phyloP scores from a whole-genome alignment of 2,113 vertebrate genomes.

The Anguilla japonica region DNA sequence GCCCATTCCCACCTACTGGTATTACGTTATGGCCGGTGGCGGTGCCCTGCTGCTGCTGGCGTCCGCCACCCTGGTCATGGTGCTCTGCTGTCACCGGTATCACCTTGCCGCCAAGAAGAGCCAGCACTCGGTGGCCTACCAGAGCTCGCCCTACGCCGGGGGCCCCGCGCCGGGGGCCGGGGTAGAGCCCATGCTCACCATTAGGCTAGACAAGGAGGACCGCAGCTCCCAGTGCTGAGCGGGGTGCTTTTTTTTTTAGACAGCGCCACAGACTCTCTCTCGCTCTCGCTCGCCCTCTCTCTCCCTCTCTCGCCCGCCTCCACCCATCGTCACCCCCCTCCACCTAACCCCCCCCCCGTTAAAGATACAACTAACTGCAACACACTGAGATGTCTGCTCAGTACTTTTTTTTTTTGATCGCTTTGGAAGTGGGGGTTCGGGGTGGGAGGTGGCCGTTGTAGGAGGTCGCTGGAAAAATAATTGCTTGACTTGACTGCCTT shows the following conservation, averaged over 20 bases:
- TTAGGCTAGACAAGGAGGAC: constrained; percentile 91
- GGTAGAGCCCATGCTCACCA: constrained; percentile 89
- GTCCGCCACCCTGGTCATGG: constrained; percentile 84
- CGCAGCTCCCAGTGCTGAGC: constrained; percentile 80
- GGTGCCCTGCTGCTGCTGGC: constrained; percentile 92
- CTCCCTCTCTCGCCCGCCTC: too few species aligned
- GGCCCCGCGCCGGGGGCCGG: constrained; percentile 63
- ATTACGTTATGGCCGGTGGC: constrained; percentile 96
- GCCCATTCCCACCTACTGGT: constrained; percentile 95
- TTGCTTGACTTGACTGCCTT: not conserved
- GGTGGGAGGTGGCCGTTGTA: too few species aligned
- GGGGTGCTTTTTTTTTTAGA: constrained; percentile 16
- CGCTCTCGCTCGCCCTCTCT: too few species aligned
- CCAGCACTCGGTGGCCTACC: constrained; percentile 88
- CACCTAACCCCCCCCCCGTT: not conserved
- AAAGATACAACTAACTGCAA: constrained; percentile 13
- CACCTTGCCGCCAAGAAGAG: constrained; percentile 96
- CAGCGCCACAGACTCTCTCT: not conserved
- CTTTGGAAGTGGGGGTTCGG: not conserved
- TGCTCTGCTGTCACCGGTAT: constrained; percentile 94
- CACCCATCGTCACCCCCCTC: not conserved
- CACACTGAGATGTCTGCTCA: not conserved
- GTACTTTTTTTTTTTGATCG: not conserved
- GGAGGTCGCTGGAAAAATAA: not conserved
- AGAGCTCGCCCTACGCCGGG: constrained; percentile 82